A percentile compares a stretch with the other conserved stretches of the same genome.
These are phyloP conservation scores for Scolopax rusticola DNA, from an alignment of 2,797 vertebrate genomes.

Conservation along the genomic window DNA sequence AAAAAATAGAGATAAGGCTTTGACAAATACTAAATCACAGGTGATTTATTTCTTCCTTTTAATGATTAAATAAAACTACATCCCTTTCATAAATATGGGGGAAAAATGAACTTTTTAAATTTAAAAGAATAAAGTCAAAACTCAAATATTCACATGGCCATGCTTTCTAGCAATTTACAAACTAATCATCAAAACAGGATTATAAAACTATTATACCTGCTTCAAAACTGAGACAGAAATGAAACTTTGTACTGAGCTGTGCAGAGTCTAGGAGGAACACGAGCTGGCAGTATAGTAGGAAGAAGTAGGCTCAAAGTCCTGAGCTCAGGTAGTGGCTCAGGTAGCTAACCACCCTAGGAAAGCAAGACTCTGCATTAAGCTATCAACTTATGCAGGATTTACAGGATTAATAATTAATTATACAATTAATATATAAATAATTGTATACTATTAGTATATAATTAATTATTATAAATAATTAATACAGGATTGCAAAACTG, in stretches of 20 bases:
- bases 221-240: neutral
- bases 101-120: neutral
- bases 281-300: neutral
- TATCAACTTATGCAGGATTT: neutral
- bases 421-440: no score
- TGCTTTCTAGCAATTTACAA: neutral
- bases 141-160: neutral
- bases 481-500: rapidly evolving
- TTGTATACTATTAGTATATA: neutral
- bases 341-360: neutral
- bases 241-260: neutral
- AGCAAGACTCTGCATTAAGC: neutral
- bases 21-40: neutral
- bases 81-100: neutral
- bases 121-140: neutral
- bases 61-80: neutral
- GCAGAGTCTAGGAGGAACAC: neutral
- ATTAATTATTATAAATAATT: neutral
- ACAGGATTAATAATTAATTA: neutral
- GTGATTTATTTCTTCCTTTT: neutral
- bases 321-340: neutral
- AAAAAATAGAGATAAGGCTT: neutral
- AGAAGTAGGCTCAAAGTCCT: neutral
- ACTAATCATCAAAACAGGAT: neutral
- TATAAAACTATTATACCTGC: neutral